These are phyloP conservation scores for Pelodiscus sinensis DNA, from an alignment of 2,113 vertebrate species.

Conservation along the genomic window DNA sequence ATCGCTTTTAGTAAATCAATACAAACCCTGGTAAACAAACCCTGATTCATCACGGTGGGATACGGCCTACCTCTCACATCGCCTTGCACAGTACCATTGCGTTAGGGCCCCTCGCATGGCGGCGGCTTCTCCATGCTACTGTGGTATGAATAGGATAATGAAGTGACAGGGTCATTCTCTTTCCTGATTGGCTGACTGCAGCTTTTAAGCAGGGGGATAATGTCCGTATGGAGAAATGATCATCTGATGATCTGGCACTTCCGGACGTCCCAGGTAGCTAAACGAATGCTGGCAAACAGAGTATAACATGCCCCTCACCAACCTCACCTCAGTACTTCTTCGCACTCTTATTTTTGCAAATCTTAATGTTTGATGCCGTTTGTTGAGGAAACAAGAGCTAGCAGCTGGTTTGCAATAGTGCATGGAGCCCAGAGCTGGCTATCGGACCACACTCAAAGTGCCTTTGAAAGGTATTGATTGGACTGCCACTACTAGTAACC, in stretches of 20 bases:
- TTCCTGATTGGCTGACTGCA: not conserved
- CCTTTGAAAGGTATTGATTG: slow-evolving; percentile 72
- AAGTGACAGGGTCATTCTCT: no score
- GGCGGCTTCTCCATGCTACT: not conserved
- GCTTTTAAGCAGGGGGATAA: not conserved
- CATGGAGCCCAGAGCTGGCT: not conserved
- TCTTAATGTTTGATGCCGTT: not conserved
- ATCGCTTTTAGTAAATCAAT: not conserved
- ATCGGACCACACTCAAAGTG: slow-evolving; percentile 36
- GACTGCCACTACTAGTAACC: slow-evolving; percentile 42
- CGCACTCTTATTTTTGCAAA: not conserved
- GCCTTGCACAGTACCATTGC: not conserved
- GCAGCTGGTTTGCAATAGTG: not conserved
- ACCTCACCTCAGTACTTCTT: not conserved
- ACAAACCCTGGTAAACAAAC: not conserved
- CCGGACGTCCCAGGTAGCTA: not conserved
- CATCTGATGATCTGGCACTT: not conserved
- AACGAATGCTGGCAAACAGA: not conserved
- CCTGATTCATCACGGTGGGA: not conserved
- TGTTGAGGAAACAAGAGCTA: not conserved
- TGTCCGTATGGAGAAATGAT: not conserved
- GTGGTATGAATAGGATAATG: no score
- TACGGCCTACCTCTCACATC: not conserved
- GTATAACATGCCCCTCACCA: not conserved
- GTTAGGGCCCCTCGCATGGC: not conserved